phyloP scores from a whole-genome alignment of 2,113 vertebrate genomes.

The Halichoerus grypus region DNA sequence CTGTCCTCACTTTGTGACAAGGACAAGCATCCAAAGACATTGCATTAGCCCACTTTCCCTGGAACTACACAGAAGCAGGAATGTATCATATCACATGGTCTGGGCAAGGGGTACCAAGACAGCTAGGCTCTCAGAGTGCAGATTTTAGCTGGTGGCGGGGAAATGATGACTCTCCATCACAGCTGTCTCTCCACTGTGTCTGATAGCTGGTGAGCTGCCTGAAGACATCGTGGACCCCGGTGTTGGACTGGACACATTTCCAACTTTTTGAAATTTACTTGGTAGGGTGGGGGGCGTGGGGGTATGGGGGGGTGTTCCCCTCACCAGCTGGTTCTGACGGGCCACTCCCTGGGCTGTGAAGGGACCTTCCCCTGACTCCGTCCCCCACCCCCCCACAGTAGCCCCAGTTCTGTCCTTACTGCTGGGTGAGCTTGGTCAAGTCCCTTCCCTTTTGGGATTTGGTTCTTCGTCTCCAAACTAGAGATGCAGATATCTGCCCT shows the following conservation, averaged over 20 bases:
- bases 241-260: neutral
- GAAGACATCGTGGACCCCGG: fast-evolving
- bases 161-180: neutral
- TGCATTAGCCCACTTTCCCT: neutral
- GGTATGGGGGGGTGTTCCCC: neutral
- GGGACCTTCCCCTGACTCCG: neutral
- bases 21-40: neutral
- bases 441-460: neutral
- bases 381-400: neutral
- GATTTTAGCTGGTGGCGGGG: neutral
- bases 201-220: neutral
- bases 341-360: neutral
- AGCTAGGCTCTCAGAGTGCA: neutral
- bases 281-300: neutral
- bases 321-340: neutral
- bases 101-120: fast-evolving
- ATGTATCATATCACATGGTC: too few relatives aligned
- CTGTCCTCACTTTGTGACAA: neutral
- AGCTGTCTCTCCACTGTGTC: neutral
- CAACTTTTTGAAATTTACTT: neutral
- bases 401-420: neutral
- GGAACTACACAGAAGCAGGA: neutral
- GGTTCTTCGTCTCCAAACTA: neutral
- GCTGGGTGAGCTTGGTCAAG: neutral
- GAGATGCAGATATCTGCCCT: neutral